Evolutionary conservation across 2,113 vertebrate genomes (phyloP).

Genomic region (Struthidea cinerea): DNA sequence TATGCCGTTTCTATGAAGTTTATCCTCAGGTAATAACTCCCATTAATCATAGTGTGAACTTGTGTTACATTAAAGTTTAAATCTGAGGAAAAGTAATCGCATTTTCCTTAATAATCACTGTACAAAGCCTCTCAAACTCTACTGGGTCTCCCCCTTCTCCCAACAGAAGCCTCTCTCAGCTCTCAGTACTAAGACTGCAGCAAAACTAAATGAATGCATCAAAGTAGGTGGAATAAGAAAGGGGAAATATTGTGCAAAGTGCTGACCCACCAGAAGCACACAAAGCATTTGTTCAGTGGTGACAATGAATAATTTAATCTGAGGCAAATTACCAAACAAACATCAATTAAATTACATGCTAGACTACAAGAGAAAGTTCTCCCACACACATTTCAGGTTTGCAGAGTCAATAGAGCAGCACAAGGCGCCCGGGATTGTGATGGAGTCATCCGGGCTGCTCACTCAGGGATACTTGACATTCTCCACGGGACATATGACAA

Average conservation of each 20-base stretch:
- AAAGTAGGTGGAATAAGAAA: conserved; percentile 52
- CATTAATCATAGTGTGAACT: background rate
- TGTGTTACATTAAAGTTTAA: background rate
- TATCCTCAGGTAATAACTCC: background rate
- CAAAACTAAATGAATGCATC: conserved; percentile 10
- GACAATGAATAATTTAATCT: conserved; percentile 28
- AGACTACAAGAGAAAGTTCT: background rate
- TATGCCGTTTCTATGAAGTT: background rate
- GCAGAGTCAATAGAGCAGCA: background rate
- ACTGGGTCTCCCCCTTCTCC: background rate
- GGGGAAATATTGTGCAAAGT: background rate
- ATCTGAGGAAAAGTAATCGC: background rate
- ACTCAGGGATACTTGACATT: background rate
- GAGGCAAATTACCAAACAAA: conserved; percentile 30
- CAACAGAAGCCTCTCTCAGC: background rate
- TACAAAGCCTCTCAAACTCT: background rate
- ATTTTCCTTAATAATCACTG: background rate
- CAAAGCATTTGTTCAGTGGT: conserved; percentile 13
- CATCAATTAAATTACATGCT: conserved; percentile 32
- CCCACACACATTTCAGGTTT: conserved; percentile 14
- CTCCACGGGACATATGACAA: background rate
- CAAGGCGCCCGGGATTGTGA: accelerated
- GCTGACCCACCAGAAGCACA: conserved; percentile 27
- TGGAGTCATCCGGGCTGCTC: background rate
- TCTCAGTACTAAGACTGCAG: background rate